Evolutionary conservation across 2,888 invertebrate species (phyloP).

Genomic region (Eurois occulta): DNA sequence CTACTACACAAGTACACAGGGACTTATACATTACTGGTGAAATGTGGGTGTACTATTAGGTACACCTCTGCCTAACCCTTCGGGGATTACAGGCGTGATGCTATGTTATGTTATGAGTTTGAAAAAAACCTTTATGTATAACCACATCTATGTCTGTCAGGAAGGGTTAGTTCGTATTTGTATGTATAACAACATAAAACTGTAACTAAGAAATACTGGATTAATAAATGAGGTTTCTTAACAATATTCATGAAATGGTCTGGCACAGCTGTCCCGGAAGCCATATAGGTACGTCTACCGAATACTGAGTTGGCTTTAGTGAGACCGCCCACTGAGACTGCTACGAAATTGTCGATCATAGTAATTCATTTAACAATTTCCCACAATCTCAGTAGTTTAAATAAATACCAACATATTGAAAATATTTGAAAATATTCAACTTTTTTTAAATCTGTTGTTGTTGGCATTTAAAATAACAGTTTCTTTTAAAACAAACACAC

Average conservation of each 20-base stretch:
- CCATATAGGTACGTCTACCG: constrained; percentile 10
- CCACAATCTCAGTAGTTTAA: background rate
- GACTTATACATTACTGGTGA: no score
- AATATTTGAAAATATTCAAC: no score
- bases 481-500: no score
- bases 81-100: no score
- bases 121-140: background rate
- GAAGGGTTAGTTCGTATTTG: background rate
- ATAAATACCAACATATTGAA: background rate
- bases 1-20: no score
- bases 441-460: background rate
- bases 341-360: constrained; percentile 72
- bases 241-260: constrained; percentile 19
- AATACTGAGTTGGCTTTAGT: constrained; percentile 54
- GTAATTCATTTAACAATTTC: constrained; percentile 75
- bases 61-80: no score
- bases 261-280: constrained; percentile 29
- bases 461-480: no score
- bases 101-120: background rate
- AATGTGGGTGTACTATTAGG: no score
- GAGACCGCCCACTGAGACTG: constrained; percentile 75
- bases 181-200: background rate
- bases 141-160: background rate
- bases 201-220: background rate
- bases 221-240: constrained; percentile 12